These are phyloP conservation scores for Gephyroberyx darwinii DNA, from an alignment of 2,797 vertebrate species.

Conservation along the genomic window DNA sequence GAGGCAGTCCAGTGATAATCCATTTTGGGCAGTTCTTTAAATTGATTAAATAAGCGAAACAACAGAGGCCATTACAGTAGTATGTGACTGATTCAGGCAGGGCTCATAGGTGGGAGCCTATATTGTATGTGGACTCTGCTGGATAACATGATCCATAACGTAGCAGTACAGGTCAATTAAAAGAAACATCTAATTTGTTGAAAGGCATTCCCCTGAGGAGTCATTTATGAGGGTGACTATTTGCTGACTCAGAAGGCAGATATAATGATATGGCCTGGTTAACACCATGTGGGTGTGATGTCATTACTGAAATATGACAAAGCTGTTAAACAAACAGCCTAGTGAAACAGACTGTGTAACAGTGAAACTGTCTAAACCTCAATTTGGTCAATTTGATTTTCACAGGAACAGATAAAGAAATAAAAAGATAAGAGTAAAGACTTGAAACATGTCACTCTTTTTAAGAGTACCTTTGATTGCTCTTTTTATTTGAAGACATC, in stretches of 20 bases:
- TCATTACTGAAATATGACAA: background rate
- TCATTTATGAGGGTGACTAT: background rate
- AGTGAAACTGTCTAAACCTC: too few species aligned
- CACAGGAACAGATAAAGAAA: too few species aligned
- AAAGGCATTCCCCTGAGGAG: background rate
- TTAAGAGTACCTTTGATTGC: too few species aligned
- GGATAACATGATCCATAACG: background rate
- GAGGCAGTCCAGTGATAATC: too few species aligned
- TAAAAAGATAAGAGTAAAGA: too few species aligned
- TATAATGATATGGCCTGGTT: background rate
- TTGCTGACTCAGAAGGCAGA: slow-evolving; percentile 2
- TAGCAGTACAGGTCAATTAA: background rate
- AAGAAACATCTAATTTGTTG: background rate
- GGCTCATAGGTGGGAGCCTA: background rate
- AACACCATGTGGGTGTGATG: background rate
- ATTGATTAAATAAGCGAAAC: too few species aligned
- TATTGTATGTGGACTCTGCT: background rate
- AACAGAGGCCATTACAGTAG: too few species aligned
- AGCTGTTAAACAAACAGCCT: too few species aligned
- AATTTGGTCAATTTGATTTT: too few species aligned
- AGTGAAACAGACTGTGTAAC: too few species aligned
- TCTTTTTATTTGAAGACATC: background rate
- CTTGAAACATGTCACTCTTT: too few species aligned
- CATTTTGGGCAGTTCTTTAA: too few species aligned
- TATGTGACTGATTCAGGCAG: background rate